Percentiles rank a stretch among this genome's conserved stretches.
phyloP scores from a whole-genome alignment of 2,888 invertebrate species.

The Nomada ferruginata region DNA sequence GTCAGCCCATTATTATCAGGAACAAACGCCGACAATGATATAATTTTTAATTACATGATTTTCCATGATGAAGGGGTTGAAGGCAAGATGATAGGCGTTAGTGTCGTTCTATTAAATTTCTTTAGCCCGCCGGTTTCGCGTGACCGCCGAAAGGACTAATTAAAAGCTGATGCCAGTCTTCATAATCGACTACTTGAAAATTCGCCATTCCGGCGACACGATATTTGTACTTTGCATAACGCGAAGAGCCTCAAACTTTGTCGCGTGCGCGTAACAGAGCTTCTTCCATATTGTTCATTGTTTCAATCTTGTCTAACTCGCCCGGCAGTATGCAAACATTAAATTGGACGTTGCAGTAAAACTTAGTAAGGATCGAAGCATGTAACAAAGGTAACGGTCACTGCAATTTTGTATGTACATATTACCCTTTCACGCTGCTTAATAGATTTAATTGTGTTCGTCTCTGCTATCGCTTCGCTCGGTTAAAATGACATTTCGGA shows the following conservation, averaged over 20 bases:
- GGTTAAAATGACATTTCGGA: conserved; percentile 30
- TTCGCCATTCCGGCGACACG: conserved; percentile 26
- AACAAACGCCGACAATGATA: background rate
- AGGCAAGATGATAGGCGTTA: conserved; percentile 46
- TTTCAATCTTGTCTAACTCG: too few species aligned
- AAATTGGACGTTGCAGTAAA: background rate
- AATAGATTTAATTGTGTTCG: conserved; percentile 33
- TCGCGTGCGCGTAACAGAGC: background rate
- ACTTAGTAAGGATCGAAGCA: background rate
- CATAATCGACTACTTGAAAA: conserved; percentile 44
- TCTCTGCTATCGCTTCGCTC: conserved; percentile 8
- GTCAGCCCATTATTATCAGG: too few species aligned
- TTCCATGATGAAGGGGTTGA: background rate
- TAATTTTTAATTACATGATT: background rate
- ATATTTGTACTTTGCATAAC: conserved; percentile 3
- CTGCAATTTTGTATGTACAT: background rate
- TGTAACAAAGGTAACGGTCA: background rate
- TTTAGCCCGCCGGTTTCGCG: conserved; percentile 48
- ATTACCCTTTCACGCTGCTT: conserved; percentile 29
- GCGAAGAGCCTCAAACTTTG: background rate
- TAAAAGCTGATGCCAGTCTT: conserved; percentile 61
- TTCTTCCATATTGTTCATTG: background rate
- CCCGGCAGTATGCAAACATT: conserved; percentile 5
- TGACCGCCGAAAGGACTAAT: conserved; percentile 61
- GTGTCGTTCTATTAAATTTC: conserved; percentile 61